Conservation (phyloP, 2,888 invertebrate species). For the Morpho achilles region DNA sequence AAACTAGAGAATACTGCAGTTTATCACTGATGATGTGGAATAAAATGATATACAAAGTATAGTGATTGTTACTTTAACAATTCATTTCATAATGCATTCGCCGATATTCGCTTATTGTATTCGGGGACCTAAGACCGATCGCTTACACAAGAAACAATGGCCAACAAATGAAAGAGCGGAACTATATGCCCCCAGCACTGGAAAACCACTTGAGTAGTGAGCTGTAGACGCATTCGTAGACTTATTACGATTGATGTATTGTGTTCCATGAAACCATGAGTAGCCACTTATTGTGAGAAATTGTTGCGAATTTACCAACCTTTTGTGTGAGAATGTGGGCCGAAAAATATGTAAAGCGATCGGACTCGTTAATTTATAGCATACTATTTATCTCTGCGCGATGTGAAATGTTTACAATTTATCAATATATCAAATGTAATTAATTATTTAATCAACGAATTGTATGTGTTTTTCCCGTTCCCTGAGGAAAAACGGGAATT, state of each 20-base stretch:
- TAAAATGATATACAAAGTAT: no score
- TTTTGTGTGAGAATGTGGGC: slow-evolving; percentile 66
- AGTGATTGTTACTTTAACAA: slow-evolving; percentile 2
- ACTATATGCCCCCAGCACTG: slow-evolving; percentile 50
- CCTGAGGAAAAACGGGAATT: no score
- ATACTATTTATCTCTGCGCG: no score
- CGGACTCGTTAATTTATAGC: no score
- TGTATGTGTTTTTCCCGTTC: no score
- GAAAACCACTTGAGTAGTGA: slow-evolving; percentile 43
- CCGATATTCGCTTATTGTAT: slow-evolving; percentile 11
- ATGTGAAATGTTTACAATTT: no score
- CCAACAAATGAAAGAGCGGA: slow-evolving; percentile 35
- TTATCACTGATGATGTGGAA: no score
- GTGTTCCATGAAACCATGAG: slow-evolving; percentile 58
- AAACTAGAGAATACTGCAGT: no score
- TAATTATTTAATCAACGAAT: no score
- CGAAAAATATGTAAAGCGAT: slow-evolving; percentile 12
- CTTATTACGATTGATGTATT: slow-evolving; percentile 61
- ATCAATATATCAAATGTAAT: no score
- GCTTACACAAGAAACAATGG: slow-evolving; percentile 48
- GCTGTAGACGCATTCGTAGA: slow-evolving; percentile 44
- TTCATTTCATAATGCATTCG: slow-evolving; percentile 9
- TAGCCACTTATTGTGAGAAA: slow-evolving; percentile 63
- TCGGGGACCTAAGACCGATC: slow-evolving; percentile 40
- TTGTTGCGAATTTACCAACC: slow-evolving; percentile 47